A percentile compares a stretch with the other conserved stretches of the same genome.
Conservation (phyloP, 1,140 invertebrate genomes). For the Trypoxylus dichotomus region DNA sequence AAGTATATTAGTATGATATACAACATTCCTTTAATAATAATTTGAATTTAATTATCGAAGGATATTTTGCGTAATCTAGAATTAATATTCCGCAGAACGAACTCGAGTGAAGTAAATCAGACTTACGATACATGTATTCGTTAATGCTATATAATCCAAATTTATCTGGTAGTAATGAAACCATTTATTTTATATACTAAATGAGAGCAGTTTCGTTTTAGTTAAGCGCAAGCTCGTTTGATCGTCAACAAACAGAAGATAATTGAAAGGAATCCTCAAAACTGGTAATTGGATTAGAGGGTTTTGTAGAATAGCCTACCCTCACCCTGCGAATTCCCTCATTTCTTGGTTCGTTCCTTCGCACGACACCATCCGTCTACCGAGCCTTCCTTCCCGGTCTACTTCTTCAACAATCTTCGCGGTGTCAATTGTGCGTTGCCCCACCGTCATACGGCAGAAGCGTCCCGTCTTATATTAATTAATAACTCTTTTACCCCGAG, state of each 20-base stretch:
- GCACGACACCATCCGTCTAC: background rate
- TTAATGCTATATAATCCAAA: background rate
- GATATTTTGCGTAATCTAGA: too few relatives aligned
- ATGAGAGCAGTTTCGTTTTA: background rate
- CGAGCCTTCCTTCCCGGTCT: background rate
- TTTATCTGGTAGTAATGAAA: background rate
- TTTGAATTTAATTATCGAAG: too few relatives aligned
- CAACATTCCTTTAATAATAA: too few relatives aligned
- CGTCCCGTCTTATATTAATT: conserved; percentile 11
- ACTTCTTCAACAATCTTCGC: background rate
- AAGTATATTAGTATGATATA: too few relatives aligned
- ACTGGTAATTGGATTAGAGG: conserved; percentile 17
- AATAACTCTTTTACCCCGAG: conserved; percentile 12
- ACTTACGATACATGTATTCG: too few relatives aligned
- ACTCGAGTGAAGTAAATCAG: too few relatives aligned
- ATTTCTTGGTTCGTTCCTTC: background rate
- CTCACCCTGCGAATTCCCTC: background rate
- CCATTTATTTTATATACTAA: background rate
- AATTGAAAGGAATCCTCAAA: conserved; percentile 22
- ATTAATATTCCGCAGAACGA: too few relatives aligned
- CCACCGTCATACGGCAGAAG: background rate
- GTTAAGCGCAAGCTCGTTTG: conserved; percentile 3
- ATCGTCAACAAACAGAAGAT: conserved; percentile 19
- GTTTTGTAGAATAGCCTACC: conserved; percentile 11
- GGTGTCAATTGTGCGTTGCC: background rate